These are phyloP conservation scores for Drosophila pegasa DNA, from an alignment of 2,888 invertebrate species.

Conservation along the genomic window DNA sequence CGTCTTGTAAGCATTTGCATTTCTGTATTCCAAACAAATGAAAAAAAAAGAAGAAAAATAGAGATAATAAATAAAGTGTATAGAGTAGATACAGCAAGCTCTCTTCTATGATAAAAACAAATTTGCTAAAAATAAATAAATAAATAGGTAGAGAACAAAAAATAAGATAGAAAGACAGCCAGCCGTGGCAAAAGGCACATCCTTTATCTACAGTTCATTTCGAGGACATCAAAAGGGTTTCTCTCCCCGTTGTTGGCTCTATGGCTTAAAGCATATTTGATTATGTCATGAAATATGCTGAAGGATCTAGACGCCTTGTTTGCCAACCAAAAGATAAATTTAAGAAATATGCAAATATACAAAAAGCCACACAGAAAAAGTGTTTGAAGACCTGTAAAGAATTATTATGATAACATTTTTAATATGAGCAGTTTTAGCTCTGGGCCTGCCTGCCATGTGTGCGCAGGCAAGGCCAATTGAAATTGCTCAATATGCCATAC, in stretches of 20 bases:
- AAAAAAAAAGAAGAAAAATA: conserved; percentile 11
- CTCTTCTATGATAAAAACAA: conserved; percentile 33
- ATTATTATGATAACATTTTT: conserved; percentile 53
- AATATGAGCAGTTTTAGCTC: conserved; percentile 40
- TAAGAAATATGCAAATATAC: conserved; percentile 75
- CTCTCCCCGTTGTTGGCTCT: conserved; percentile 41
- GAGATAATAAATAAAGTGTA: conserved; percentile 31
- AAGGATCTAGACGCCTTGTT: conserved; percentile 45
- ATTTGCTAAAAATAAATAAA: conserved; percentile 59
- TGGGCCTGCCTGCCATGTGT: conserved; percentile 14
- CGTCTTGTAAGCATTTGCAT: conserved; percentile 77
- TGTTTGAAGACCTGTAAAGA: conserved; percentile 28
- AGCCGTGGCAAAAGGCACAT: conserved; percentile 35
- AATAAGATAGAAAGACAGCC: not conserved
- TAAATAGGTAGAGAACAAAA: conserved; percentile 37
- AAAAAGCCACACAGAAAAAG: conserved; percentile 2
- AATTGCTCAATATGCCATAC: conserved; percentile 24
- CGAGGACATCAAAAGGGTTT: conserved; percentile 71
- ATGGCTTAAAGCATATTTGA: conserved; percentile 79
- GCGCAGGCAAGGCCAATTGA: conserved; percentile 5
- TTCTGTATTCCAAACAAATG: conserved; percentile 7
- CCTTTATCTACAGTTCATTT: conserved; percentile 67
- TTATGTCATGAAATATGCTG: conserved; percentile 75
- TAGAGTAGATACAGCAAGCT: conserved; percentile 12
- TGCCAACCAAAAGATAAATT: conserved; percentile 73